A percentile compares a stretch with the other conserved stretches of the same genome.
Conservation (phyloP, 2,797 vertebrate species). For the Propithecus deckenii region DNA sequence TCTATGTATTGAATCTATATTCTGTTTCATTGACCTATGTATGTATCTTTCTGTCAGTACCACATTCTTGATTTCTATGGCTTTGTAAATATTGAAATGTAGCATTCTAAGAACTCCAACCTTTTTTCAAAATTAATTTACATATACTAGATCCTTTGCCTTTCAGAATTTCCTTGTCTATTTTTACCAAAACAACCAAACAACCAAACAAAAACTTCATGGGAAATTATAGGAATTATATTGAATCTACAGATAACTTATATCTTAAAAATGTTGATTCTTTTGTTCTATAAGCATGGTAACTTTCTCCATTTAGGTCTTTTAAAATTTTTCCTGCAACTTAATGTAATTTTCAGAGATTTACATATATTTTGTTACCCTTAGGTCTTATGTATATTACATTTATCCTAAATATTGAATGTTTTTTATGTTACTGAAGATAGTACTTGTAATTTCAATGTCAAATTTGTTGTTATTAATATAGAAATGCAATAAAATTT, state of each 20-base stretch:
- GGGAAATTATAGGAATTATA: background rate
- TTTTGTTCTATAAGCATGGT: background rate
- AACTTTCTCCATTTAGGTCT: background rate
- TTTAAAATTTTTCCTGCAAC: background rate
- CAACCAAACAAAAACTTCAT: background rate
- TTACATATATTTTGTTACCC: background rate
- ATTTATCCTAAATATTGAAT: background rate
- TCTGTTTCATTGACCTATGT: background rate
- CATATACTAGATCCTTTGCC: background rate
- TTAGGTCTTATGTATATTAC: background rate
- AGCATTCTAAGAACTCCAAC: background rate
- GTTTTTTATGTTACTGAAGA: background rate
- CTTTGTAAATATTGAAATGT: background rate
- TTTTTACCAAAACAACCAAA: background rate
- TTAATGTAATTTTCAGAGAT: background rate
- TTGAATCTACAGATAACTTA: background rate
- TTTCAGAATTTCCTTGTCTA: background rate
- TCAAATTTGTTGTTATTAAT: background rate
- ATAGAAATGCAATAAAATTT: background rate
- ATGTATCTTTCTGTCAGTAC: background rate
- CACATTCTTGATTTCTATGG: background rate
- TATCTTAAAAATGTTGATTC: background rate
- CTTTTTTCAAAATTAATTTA: background rate
- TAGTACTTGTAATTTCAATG: background rate
- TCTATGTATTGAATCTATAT: background rate